Evolutionary conservation across 2,113 vertebrate species (phyloP).

Genomic region (Serilophus lunatus): DNA sequence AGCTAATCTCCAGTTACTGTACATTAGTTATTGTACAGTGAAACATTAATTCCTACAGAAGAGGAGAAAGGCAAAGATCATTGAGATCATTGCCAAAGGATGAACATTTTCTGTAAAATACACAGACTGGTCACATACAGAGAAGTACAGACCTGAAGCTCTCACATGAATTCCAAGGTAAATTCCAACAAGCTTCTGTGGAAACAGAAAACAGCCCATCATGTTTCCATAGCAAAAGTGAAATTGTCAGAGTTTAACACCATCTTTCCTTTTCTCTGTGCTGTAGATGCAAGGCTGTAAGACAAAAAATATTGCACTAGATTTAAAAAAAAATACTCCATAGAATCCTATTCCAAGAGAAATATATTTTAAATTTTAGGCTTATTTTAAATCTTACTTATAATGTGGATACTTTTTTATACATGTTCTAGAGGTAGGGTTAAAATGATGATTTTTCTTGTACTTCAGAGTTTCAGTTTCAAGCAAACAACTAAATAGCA

Average conservation of each 20-base stretch:
- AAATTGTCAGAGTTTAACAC: neutral
- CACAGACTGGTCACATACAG: neutral
- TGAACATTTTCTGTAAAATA: neutral
- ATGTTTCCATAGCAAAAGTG: neutral
- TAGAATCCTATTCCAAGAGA: neutral
- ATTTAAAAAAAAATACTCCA: neutral
- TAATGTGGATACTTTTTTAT: neutral
- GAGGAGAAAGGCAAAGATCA: neutral
- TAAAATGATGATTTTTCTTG: neutral
- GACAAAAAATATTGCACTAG: neutral
- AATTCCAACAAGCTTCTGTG: neutral
- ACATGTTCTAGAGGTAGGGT: neutral
- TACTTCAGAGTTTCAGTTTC: neutral
- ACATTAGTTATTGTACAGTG: neutral
- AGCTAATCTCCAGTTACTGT: neutral
- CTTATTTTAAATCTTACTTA: neutral
- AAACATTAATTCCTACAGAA: neutral
- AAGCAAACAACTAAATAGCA: neutral
- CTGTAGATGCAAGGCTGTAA: neutral
- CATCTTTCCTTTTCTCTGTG: neutral
- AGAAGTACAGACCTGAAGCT: neutral
- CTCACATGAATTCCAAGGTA: neutral
- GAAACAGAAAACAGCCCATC: neutral
- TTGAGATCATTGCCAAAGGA: neutral
- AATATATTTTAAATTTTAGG: neutral